Evolutionary conservation across 2,888 invertebrate species (phyloP), one percentile per base, ranked within the genome.

Genomic region (Tillus elongatus): DNA sequence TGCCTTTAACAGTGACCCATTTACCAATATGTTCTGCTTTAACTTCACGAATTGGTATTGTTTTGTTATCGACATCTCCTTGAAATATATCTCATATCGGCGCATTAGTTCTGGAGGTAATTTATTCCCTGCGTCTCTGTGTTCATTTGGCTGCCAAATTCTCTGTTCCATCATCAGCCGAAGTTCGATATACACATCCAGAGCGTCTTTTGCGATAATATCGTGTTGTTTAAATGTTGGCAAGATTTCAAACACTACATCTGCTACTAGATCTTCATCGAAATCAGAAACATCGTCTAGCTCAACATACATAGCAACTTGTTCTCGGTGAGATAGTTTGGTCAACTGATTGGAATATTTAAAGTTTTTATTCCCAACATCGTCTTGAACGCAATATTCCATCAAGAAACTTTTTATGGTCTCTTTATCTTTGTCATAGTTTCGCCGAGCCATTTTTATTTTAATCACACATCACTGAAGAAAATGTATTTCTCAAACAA

Each of bases 101-200:
- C 95, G 77, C 72, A 98, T 85, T 11, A 99, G 72, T 62, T 98
- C 96, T 19, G 89, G 76, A 12, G 97, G 97, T 63, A 92, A 97
- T 66, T 81, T 75, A 57, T 86, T 86, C 35, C 78, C 72, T 1
- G 78, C 73, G 58, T 89, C 85, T 32, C 82, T 72, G 58, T 82
- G 79, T 57, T 87, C 82, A 53, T 82, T 81, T 12, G 78, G 81
- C 57, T 80, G 80, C 45, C 82, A 72, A 41, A 75, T 75, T 37
- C 85, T 74, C 3, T 79, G 74, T 57, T 96, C 93, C 77, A 93
- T 78, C 67, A 92, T 70, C 32, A 92, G 69, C 41, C 97, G 79
- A 68, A 99, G 98, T 58, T 96, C 93, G 53, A 98, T 97, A 64
- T 95, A 99, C 30, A 98, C 89, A 70, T 99, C 98, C 36, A 98